Evolutionary conservation across 2,888 invertebrate species (phyloP), one percentile per base, ranked within the genome.

Genomic region (Aspidiotus destructor): DNA sequence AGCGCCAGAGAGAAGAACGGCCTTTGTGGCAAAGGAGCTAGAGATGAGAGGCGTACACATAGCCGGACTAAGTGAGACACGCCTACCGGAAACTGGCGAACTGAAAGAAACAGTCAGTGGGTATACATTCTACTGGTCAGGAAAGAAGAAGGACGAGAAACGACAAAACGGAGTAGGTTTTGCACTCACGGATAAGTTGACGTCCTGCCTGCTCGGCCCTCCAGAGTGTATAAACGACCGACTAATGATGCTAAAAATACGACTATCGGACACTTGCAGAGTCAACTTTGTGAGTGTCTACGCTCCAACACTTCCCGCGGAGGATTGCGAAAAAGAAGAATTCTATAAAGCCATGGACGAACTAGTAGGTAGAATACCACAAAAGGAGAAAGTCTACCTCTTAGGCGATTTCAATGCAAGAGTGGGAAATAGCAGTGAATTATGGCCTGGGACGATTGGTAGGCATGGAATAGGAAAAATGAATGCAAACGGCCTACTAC

Each of bases 21-120:
- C 48, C 48, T 48, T 48, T 48, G 48, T 48, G 48, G 48, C 48
- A 11, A 48, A 48, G n/a, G 48, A 48, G 48, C 48, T 48, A n/a
- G 48, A 48, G 48, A 3, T 48, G 48, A 48, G 48, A 48, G 48
- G 48, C 6, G n/a, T 11, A n/a, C 48, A 44, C 9, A 13, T 10
- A 10, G 48, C 48, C 8, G 48, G 48, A 44, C n/a, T n/a, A 44
- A 44, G 48, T 13, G 48, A 44, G 48, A 44, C 48, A 44, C 48
- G 48, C 13, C 13, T 44, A 11, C 48, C n/a, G 6, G 48, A 44
- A 44, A 44, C 48, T 44, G 48, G 48, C 48, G 48, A 44, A 13
- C 8, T 44, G 48, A 44, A 44, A 44, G n/a, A 48, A n/a, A 48
- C 48, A 48, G n/a, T 48, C n/a, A n/a, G 48, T 13, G 48, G 48